Evolutionary conservation across 2,888 invertebrate species (phyloP).

Genomic region (Hypomecis atomaria): DNA sequence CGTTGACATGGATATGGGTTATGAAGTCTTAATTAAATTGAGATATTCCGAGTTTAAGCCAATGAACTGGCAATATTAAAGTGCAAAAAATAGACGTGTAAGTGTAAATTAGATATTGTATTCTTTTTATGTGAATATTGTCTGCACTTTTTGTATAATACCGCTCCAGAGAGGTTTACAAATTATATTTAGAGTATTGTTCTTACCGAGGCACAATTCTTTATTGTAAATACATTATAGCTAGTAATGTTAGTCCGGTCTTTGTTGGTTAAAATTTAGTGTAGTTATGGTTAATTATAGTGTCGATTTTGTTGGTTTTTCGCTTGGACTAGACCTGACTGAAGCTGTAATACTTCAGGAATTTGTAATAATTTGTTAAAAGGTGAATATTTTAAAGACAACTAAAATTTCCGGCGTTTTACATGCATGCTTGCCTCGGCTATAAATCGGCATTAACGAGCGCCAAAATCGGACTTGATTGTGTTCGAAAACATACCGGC

Average conservation of each 20-base stretch:
- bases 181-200: slow-evolving; percentile 68
- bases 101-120: slow-evolving; percentile 77
- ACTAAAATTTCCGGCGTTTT: no score
- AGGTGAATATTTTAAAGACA: no score
- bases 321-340: background rate
- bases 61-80: slow-evolving; percentile 79
- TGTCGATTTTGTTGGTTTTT: slow-evolving; percentile 11
- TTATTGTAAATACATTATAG: slow-evolving; percentile 80
- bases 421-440: no score
- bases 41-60: slow-evolving; percentile 84
- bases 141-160: slow-evolving; percentile 81
- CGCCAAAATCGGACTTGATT: no score
- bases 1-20: slow-evolving; percentile 73
- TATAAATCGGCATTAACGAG: no score
- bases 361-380: no score
- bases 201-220: slow-evolving; percentile 79
- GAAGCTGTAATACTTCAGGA: no score
- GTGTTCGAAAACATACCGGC: no score
- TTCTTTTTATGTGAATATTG: slow-evolving; percentile 80
- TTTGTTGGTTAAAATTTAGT: slow-evolving; percentile 65
- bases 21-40: slow-evolving; percentile 81
- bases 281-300: slow-evolving; percentile 52
- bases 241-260: slow-evolving; percentile 70
- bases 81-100: slow-evolving; percentile 80
- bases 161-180: slow-evolving; percentile 67